Evolutionary conservation across 2,888 invertebrate genomes (phyloP).

Genomic region (Trilocha varians): DNA sequence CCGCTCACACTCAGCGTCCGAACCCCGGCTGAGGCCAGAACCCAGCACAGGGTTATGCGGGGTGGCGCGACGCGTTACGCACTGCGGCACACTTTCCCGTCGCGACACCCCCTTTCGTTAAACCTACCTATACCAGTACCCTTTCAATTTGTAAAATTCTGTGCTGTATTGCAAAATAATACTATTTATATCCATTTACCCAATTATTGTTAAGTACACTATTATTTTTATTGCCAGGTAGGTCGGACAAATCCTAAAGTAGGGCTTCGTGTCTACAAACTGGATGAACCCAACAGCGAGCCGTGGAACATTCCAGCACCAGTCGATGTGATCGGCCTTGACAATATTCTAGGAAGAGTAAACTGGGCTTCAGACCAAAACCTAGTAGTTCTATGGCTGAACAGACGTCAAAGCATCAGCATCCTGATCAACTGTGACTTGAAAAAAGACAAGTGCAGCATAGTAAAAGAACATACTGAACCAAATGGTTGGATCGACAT

Average conservation of each 20-base stretch:
- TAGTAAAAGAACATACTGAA: constrained; percentile 62
- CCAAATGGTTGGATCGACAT: constrained; percentile 81
- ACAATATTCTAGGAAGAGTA: constrained; percentile 80
- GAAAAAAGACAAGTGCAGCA: constrained; percentile 46
- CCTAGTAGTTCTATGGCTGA: constrained; percentile 85
- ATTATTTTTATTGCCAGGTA: constrained; percentile 58
- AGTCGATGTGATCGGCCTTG: constrained; percentile 66
- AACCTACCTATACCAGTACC: too few relatives aligned
- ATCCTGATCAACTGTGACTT: constrained; percentile 74
- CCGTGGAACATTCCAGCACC: constrained; percentile 67
- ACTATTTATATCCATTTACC: neutral
- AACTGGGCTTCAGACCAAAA: constrained; percentile 81
- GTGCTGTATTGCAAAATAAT: too few relatives aligned
- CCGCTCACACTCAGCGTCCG: too few relatives aligned
- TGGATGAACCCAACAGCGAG: constrained; percentile 31
- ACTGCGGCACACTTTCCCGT: too few relatives aligned
- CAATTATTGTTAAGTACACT: neutral
- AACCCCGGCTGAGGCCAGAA: too few relatives aligned
- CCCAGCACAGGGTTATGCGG: too few relatives aligned
- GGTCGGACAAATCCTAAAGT: constrained; percentile 84
- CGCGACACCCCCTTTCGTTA: too few relatives aligned
- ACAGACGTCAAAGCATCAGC: constrained; percentile 85
- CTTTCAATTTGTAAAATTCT: too few relatives aligned
- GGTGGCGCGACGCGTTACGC: too few relatives aligned
- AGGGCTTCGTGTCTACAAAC: constrained; percentile 75